A percentile compares a stretch with the other conserved stretches of the same genome.
Evolutionary conservation across 2,888 invertebrate species (phyloP).

Genomic region (Chrysolina oricalcia): DNA sequence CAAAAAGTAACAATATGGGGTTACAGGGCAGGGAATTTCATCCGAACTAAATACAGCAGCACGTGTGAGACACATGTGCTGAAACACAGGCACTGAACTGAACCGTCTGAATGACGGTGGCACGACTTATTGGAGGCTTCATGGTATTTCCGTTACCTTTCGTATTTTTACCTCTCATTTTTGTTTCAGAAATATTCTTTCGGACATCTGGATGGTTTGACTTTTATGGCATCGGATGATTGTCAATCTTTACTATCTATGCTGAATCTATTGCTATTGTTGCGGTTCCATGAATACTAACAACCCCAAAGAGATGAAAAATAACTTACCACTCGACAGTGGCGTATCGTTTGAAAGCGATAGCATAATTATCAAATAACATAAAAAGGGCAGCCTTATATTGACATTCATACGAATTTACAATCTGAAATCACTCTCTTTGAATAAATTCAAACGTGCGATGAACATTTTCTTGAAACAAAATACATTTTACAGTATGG

Average conservation of each 20-base stretch:
- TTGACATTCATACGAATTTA: too few species aligned
- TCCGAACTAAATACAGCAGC: constrained; percentile 59
- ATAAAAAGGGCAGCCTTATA: too few species aligned
- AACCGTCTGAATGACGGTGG: constrained; percentile 41
- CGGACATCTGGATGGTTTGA: constrained; percentile 25
- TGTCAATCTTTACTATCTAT: not conserved
- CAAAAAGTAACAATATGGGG: constrained; percentile 25
- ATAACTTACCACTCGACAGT: not conserved
- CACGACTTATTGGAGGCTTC: constrained; percentile 37
- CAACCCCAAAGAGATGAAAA: not conserved
- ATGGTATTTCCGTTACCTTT: constrained; percentile 47
- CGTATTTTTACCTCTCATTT: constrained; percentile 37
- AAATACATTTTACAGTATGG: too few species aligned
- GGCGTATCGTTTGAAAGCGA: not conserved
- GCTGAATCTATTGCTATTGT: constrained; percentile 7
- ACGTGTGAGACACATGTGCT: constrained; percentile 64
- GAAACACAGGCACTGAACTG: constrained; percentile 32
- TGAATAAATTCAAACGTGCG: too few species aligned
- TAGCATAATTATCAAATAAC: too few species aligned
- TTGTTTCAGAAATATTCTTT: constrained; percentile 25
- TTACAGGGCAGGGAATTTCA: constrained; percentile 29
- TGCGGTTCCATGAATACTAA: not conserved
- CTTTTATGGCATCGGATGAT: constrained; percentile 1
- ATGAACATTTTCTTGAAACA: too few species aligned
- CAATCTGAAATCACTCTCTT: too few species aligned